Evolutionary conservation across 2,113 vertebrate genomes (phyloP), one percentile per base, ranked within the genome.

Genomic region (Gymnocephalus cernua): DNA sequence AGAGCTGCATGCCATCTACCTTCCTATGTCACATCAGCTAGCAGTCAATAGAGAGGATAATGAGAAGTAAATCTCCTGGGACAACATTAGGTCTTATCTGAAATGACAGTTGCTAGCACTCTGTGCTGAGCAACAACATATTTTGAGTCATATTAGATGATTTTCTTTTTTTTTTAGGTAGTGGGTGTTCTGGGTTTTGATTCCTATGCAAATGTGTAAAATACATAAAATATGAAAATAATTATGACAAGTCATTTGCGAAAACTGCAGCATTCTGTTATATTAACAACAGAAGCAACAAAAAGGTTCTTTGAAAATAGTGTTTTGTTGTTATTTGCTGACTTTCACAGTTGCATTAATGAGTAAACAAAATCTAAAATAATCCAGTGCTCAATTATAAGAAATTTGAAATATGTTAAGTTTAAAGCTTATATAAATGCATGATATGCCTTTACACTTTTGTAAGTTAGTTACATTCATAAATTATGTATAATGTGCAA

Each of bases 21-120:
- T 66, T 79, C 27, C 58, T 69, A 25, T 86, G 76, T 73, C 44
- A 63, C 68, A 78, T 77, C 86, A 72, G 71, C 72, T 27, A 44
- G 48, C 74, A 66, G 68, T 58, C 80, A 84, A 75, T 56, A 74
- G 59, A 58, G 59, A 72, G 64, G 69, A 77, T 86, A 80, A 65
- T 57, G 71, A 72, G 70, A 48, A 75, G 76, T 27, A 57, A 51
- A 74, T 69, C 78, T 59, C 66, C 57, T 3, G 47, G 48, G 73
- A 74, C 50, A 56, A n/a, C 4, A 23, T 32, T 27, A 56, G 35
- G 58, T 25, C 59, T 67, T 41, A 29, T 67, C 53, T 18, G 6
- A n/a, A 29, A 0, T 82, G 64, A 77, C 80, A 68, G 51, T 16
- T 73, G 27, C 50, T 21, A 16, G 66, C 48, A 44, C 57, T 29